Percentiles rank a stretch among this genome's conserved stretches.
These are phyloP conservation scores for Caenorhabditis macrosperma DNA, from an alignment of 2,888 invertebrate species.

Conservation along the genomic window DNA sequence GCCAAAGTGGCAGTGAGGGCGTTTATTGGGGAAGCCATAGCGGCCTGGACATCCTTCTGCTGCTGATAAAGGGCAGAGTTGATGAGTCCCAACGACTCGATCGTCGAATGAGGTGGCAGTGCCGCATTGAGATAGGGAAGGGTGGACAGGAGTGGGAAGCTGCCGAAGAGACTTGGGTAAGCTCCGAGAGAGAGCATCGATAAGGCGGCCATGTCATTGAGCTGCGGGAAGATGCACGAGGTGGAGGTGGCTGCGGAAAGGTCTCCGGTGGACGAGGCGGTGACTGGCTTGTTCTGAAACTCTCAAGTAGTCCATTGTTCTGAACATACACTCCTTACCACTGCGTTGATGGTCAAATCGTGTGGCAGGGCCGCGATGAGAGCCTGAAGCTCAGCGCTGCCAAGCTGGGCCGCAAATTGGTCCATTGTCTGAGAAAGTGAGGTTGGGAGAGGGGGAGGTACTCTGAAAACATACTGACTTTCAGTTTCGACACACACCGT, in stretches of 20 bases:
- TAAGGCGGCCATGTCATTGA: constrained; percentile 52
- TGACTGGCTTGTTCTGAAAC: constrained; percentile 47
- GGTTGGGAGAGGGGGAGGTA: constrained; percentile 6
- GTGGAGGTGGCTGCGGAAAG: constrained; percentile 45
- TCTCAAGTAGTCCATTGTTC: not conserved
- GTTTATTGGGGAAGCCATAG: constrained; percentile 23
- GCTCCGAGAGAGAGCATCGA: constrained; percentile 53
- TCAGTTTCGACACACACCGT: constrained; percentile 6
- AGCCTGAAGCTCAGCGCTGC: constrained; percentile 51
- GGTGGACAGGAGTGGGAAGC: constrained; percentile 37
- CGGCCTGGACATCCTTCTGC: constrained; percentile 47
- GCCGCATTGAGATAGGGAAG: constrained; percentile 39
- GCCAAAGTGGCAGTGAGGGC: constrained; percentile 28
- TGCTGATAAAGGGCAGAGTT: constrained; percentile 54
- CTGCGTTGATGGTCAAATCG: constrained; percentile 38
- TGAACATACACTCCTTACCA: constrained; percentile 7
- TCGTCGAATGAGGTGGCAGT: constrained; percentile 52
- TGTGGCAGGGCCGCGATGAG: constrained; percentile 54
- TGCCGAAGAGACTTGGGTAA: constrained; percentile 37
- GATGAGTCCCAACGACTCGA: constrained; percentile 57
- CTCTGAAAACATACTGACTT: constrained; percentile 19
- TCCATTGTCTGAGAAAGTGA: constrained; percentile 18
- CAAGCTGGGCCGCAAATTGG: constrained; percentile 34
- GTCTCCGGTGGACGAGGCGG: constrained; percentile 31
- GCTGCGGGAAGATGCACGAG: constrained; percentile 53